Evolutionary conservation across 1,140 invertebrate species (phyloP), one percentile per base, ranked within the genome.

Genomic region (Andricus grossulariae): DNA sequence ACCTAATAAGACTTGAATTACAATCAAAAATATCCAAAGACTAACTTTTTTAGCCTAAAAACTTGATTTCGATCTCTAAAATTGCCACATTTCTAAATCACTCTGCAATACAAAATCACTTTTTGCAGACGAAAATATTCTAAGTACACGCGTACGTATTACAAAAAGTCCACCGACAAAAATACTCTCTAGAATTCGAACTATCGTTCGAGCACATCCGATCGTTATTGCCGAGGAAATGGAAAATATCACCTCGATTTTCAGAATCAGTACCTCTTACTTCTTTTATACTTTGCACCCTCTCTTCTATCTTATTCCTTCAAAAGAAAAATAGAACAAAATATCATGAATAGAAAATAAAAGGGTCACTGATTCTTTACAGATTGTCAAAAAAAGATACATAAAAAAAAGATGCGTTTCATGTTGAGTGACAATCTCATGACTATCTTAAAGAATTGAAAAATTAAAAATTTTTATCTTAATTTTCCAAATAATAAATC

Each of bases 21-120:
- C 52, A n/a, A 54, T 54, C 2, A 66, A 66, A 66, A 4, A 25
- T 11, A 39, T 66, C n/a, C n/a, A 15, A 39, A 66, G 60, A 66
- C 60, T 39, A 66, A 66, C n/a, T n/a, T n/a, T 10, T 66, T 66
- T 15, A 32, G 15, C 60, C 25, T n/a, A 66, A 66, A 39, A 66
- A 66, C 7, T 66, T n/a, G 13, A 66, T n/a, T 54, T 39, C 8
- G 7, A 15, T 39, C 39, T 66, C 12, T 57, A 21, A 66, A 66
- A 39, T 25, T 39, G 45, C 15, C n/a, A 66, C 32, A 66, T 66
- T 15, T 66, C 8, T 32, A 15, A 32, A 66, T 66, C 21, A 16
- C 25, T 66, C 60, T 66, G 60, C 60, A 66, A 66, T 66, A 66
- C 60, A 66, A 39, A 66, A 66, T n/a, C 25, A 66, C 25, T 66